Evolutionary conservation across 1,140 invertebrate genomes (phyloP).

Genomic region (Lineus longissimus): DNA sequence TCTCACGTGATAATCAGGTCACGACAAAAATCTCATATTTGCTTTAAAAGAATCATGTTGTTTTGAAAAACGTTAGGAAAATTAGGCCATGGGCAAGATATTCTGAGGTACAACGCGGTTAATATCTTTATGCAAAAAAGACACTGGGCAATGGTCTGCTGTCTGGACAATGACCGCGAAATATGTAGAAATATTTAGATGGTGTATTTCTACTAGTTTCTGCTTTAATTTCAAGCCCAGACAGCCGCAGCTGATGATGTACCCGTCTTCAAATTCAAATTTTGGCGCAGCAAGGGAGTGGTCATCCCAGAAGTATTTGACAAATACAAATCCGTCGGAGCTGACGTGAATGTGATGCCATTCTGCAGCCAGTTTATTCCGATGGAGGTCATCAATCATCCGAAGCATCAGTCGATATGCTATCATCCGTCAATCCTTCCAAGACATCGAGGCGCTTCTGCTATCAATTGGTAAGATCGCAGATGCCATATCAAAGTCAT

Average conservation of each 20-base stretch:
- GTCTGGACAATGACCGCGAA: too few species aligned
- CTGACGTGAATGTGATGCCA: constrained; percentile 90
- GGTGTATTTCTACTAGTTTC: too few species aligned
- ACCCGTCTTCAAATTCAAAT: constrained; percentile 85
- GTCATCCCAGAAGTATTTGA: constrained; percentile 76
- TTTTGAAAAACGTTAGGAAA: too few species aligned
- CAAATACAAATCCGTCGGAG: constrained; percentile 78
- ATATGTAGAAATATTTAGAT: not conserved
- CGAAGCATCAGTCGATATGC: constrained; percentile 80
- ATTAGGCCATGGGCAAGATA: too few species aligned
- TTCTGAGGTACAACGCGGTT: too few species aligned
- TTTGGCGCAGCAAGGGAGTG: constrained; percentile 80
- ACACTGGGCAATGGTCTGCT: too few species aligned
- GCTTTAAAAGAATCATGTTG: too few species aligned
- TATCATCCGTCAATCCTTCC: constrained; percentile 95
- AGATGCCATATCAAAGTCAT: not conserved
- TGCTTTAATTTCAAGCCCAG: constrained; percentile 72
- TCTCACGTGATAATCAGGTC: too few species aligned
- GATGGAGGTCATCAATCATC: constrained; percentile 90
- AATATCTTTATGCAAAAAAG: too few species aligned
- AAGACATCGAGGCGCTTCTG: constrained; percentile 81
- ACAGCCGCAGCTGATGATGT: constrained; percentile 72
- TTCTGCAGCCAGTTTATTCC: constrained; percentile 97
- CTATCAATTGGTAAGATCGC: constrained; percentile 80
- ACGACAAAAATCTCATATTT: too few species aligned